phyloP scores from a whole-genome alignment of 2,113 vertebrate species.

The Amazona guildingii region DNA sequence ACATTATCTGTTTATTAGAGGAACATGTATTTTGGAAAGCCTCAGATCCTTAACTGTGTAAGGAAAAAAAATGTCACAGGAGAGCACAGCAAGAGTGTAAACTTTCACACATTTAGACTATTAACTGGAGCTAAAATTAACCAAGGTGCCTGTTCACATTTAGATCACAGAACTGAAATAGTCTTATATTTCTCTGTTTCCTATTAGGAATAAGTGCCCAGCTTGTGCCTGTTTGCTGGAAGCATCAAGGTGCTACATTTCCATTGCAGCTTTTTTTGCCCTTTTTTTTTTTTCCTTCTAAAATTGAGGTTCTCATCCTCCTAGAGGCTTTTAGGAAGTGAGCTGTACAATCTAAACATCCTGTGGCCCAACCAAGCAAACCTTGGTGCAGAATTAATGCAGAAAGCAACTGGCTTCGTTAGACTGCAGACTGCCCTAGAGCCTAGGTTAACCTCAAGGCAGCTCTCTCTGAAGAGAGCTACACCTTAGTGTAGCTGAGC shows the following conservation, averaged over 20 bases:
- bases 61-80: not conserved
- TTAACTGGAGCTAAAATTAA: slow-evolving; percentile 46
- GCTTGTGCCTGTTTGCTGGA: not conserved
- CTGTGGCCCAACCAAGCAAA: not conserved
- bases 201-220: not conserved
- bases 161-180: not conserved
- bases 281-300: not conserved
- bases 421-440: not conserved
- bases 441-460: not conserved
- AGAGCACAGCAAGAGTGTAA: slow-evolving; percentile 4
- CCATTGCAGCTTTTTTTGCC: not conserved
- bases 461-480: not conserved
- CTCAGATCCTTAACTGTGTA: not conserved
- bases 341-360: not conserved
- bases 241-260: not conserved
- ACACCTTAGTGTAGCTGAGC: not conserved
- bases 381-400: not conserved
- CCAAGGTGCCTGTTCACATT: slow-evolving; percentile 15
- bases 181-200: not conserved
- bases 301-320: not conserved
- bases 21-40: not conserved
- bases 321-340: not conserved
- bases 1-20: not conserved
- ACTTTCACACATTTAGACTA: slow-evolving; percentile 23
- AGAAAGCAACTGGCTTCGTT: not conserved